Evolutionary conservation across 2,113 vertebrate species (phyloP), one percentile per base, ranked within the genome.

Genomic region (Podarcis cretensis): DNA sequence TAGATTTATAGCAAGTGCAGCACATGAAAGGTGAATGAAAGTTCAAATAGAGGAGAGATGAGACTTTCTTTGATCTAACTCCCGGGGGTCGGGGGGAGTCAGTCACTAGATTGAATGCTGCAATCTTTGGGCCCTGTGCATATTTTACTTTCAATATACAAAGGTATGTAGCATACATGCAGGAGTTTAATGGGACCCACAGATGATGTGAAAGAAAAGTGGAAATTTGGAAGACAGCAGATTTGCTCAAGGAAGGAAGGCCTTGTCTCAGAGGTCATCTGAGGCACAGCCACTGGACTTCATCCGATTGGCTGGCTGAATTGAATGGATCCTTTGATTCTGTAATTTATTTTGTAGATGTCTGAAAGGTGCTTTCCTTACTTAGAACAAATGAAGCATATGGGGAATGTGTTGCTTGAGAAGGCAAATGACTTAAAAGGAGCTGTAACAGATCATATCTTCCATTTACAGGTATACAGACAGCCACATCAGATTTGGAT

Each of bases 361-460:
- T 8, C 54, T 73, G 66, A 30, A 23, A 54, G 68, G 30, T 48
- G 14, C 14, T 27, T 73, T 57, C 27, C 43, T 73, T 30, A 54
- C 48, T 73, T 74, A 57, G 5, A 59, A 30, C 5, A 59, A 85
- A 85, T 57, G 63, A 71, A 48, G 16, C 37, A 54, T 20, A 20
- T 84, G 32, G 21, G 86, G 85, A 90, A 89, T 32, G 59, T 91
- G 18, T 94, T 91, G 91, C 89, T 84, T 89, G 65, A 75, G 92
- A 91, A 91, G 90, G 81, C 90, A 73, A 85, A 69, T 78, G 7
- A 75, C 0, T 94, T 85, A 91, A 87, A 63, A 75, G 91, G 27
- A 93, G 83, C 75, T 89, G 90, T 91, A 95, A 89, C 84, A 89
- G 87, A 94, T 94, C 92, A 94, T 81, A 66, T 85, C 81, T 78